Evolutionary conservation across 1,140 invertebrate genomes (phyloP).

Genomic region (Sarcophaga bullata): DNA sequence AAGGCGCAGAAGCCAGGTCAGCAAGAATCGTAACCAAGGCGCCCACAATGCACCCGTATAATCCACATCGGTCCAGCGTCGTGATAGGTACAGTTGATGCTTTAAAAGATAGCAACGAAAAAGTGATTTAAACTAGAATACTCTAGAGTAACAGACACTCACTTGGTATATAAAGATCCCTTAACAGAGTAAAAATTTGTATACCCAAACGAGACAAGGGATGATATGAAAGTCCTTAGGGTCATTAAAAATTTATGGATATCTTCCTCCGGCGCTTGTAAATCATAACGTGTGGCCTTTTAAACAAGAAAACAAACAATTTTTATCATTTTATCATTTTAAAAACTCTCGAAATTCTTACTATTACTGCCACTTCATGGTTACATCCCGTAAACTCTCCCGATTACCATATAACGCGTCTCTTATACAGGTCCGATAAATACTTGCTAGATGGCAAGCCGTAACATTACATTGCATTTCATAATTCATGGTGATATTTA

Average conservation of each 20-base stretch:
- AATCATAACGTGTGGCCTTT: conserved; percentile 34
- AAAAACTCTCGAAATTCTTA: conserved; percentile 46
- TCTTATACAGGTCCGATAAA: conserved; percentile 51
- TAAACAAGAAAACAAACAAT: background rate
- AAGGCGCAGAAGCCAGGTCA: conserved; percentile 50
- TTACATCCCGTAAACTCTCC: conserved; percentile 51
- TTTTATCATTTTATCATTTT: conserved; percentile 36
- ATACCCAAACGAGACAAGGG: conserved; percentile 49
- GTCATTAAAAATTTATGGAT: conserved; percentile 31
- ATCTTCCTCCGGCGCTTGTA: background rate
- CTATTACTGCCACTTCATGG: conserved; percentile 51
- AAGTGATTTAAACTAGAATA: background rate
- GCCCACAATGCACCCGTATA: conserved; percentile 51
- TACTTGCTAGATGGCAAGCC: conserved; percentile 49
- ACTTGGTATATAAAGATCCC: conserved; percentile 54
- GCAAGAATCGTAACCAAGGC: conserved; percentile 50
- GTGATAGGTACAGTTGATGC: conserved; percentile 48
- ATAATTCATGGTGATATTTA: conserved; percentile 57
- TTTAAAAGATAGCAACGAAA: conserved; percentile 24
- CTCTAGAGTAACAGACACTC: conserved; percentile 15
- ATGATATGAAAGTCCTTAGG: conserved; percentile 28
- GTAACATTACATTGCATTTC: conserved; percentile 49
- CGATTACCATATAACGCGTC: conserved; percentile 52
- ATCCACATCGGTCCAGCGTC: conserved; percentile 57
- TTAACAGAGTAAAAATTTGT: conserved; percentile 47